These are phyloP conservation scores for Muscina levida DNA, from an alignment of 2,888 invertebrate genomes.

Conservation along the genomic window DNA sequence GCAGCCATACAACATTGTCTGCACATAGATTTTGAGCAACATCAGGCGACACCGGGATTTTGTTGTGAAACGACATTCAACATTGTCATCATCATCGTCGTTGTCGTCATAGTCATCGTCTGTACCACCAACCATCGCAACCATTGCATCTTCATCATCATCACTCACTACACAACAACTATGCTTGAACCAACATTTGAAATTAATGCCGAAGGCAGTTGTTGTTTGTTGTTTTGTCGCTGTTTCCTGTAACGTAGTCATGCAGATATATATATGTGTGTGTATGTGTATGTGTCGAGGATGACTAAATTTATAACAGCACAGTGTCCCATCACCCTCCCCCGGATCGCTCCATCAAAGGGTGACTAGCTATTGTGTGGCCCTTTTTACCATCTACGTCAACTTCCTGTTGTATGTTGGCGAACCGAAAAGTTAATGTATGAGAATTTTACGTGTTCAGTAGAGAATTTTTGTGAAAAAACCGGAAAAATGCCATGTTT, in stretches of 20 bases:
- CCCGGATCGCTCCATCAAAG: not conserved
- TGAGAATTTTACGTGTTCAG: slow-evolving; percentile 36
- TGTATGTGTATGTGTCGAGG: not conserved
- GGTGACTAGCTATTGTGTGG: not conserved
- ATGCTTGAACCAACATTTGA: slow-evolving; percentile 49
- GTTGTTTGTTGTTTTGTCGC: slow-evolving; percentile 13
- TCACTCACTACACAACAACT: slow-evolving; percentile 51
- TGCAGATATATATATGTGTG: not conserved
- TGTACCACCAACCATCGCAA: not conserved
- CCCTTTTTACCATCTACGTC: not conserved
- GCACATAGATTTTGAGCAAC: not conserved
- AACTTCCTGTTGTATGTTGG: not conserved
- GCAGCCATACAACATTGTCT: not conserved
- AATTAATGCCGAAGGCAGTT: slow-evolving; percentile 53
- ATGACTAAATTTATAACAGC: slow-evolving; percentile 34
- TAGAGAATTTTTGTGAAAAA: not conserved
- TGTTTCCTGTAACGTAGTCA: not conserved
- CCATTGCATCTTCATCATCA: slow-evolving; percentile 20
- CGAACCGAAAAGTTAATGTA: slow-evolving; percentile 41
- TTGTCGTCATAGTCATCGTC: not conserved
- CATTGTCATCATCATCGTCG: no score
- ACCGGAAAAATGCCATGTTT: slow-evolving; percentile 26
- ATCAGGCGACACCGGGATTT: not conserved
- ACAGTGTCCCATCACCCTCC: slow-evolving; percentile 2
- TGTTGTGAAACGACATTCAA: no score